A percentile compares a stretch with the other conserved stretches of the same genome.
These are phyloP conservation scores for Calliopum simillimum DNA, from an alignment of 2,888 invertebrate genomes.

Conservation along the genomic window DNA sequence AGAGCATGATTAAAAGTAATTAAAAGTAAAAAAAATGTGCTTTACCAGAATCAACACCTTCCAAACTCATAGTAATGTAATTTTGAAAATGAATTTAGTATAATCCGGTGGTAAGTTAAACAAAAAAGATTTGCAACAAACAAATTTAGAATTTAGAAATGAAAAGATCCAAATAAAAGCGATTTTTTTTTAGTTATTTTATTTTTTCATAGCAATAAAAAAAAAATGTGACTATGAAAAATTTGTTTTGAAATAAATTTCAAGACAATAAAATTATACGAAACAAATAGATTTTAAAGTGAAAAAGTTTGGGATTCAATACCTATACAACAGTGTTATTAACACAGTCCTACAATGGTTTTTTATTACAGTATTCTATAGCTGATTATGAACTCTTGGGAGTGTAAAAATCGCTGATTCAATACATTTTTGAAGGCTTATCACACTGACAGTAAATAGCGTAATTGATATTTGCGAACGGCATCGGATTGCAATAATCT, in stretches of 20 bases:
- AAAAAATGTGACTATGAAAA: slow-evolving; percentile 13
- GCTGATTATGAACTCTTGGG: too few species aligned
- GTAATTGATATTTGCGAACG: too few species aligned
- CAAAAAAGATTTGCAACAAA: not conserved
- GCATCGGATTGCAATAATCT: too few species aligned
- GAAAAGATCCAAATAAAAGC: not conserved
- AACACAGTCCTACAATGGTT: too few species aligned
- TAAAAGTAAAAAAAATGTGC: not conserved
- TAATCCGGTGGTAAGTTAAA: not conserved
- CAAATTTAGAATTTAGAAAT: slow-evolving; percentile 20
- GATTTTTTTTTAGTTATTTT: not conserved
- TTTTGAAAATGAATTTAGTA: not conserved
- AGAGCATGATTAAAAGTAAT: not conserved
- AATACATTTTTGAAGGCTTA: too few species aligned
- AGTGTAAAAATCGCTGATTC: too few species aligned
- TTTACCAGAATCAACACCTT: slow-evolving; percentile 26
- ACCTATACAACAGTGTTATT: too few species aligned
- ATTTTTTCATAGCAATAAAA: slow-evolving; percentile 20
- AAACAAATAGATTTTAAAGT: not conserved
- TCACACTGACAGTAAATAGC: too few species aligned
- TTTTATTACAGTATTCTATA: too few species aligned
- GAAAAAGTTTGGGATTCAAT: not conserved
- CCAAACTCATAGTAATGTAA: slow-evolving; percentile 27
- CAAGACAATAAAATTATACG: not conserved
- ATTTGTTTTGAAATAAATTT: slow-evolving; percentile 11